phyloP scores from a whole-genome alignment of 2,888 invertebrate genomes.

The Aphrophora alni region DNA sequence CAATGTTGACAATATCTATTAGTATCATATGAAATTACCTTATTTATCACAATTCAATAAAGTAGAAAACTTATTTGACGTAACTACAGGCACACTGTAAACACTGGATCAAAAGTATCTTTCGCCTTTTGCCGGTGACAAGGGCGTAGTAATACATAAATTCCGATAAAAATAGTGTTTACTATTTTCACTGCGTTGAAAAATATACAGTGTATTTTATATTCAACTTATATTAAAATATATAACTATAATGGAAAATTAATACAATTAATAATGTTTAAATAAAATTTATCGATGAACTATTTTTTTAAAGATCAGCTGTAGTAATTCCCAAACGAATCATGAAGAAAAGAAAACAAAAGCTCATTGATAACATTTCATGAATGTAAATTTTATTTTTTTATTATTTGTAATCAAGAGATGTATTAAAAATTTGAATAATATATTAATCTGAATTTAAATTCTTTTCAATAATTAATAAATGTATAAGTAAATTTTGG shows the following conservation, averaged over 20 bases:
- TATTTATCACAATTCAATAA: neutral
- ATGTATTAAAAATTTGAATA: no score
- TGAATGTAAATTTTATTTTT: no score
- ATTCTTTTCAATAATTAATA: no score
- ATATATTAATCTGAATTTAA: no score
- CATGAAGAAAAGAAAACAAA: neutral
- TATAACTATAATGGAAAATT: neutral
- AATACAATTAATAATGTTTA: neutral
- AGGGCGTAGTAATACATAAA: conserved; percentile 45
- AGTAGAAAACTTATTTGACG: conserved; percentile 43
- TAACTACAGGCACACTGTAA: conserved; percentile 49
- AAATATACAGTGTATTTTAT: no score
- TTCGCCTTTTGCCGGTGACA: conserved; percentile 47
- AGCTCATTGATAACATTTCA: neutral
- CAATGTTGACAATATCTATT: neutral
- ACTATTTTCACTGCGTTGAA: no score
- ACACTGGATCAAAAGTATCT: conserved; percentile 47
- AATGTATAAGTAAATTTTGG: no score
- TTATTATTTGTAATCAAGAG: no score
- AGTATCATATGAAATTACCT: conserved; percentile 9
- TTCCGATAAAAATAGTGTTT: neutral
- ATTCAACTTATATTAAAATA: neutral
- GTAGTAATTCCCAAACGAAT: neutral
- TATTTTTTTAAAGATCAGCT: neutral
- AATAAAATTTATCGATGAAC: neutral